Percentiles rank a stretch among this genome's conserved stretches.
Evolutionary conservation across 2,888 invertebrate genomes (phyloP).

Genomic region (Crematogaster levior): DNA sequence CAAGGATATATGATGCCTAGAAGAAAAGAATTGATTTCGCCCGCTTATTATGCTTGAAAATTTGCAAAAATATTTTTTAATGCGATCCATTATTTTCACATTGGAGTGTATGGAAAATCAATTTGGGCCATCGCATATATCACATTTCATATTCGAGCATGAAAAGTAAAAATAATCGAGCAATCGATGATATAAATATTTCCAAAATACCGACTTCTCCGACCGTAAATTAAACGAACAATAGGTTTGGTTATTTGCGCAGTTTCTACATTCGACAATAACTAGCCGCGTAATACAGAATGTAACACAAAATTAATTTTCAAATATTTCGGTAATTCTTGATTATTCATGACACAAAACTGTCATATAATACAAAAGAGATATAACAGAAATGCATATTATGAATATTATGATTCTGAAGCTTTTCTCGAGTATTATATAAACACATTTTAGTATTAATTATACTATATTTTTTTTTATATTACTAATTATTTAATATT

Average conservation of each 20-base stretch:
- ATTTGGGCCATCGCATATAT: slow-evolving; percentile 36
- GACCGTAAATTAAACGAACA: slow-evolving; percentile 37
- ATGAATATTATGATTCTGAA: neutral
- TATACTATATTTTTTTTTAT: neutral
- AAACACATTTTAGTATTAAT: neutral
- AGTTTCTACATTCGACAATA: neutral
- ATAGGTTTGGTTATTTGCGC: neutral
- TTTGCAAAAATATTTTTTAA: slow-evolving; percentile 9
- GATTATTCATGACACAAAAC: neutral
- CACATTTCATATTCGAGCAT: slow-evolving; percentile 31
- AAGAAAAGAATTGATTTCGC: neutral
- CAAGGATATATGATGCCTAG: neutral
- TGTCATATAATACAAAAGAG: neutral
- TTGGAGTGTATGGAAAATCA: neutral
- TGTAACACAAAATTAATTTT: slow-evolving; percentile 17
- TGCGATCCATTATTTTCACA: slow-evolving; percentile 14
- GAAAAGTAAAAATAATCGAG: slow-evolving; percentile 34
- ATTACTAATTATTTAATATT: neutral
- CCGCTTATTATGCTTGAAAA: neutral
- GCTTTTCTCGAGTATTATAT: neutral
- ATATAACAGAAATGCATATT: neutral
- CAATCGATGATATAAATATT: slow-evolving; percentile 63
- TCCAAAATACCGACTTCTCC: slow-evolving; percentile 55
- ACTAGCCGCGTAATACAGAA: neutral
- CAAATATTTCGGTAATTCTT: slow-evolving; percentile 8